Percentiles rank a stretch among this genome's conserved stretches.
phyloP scores from a whole-genome alignment of 2,113 vertebrate species.

The Ptychochromis oligacanthus region DNA sequence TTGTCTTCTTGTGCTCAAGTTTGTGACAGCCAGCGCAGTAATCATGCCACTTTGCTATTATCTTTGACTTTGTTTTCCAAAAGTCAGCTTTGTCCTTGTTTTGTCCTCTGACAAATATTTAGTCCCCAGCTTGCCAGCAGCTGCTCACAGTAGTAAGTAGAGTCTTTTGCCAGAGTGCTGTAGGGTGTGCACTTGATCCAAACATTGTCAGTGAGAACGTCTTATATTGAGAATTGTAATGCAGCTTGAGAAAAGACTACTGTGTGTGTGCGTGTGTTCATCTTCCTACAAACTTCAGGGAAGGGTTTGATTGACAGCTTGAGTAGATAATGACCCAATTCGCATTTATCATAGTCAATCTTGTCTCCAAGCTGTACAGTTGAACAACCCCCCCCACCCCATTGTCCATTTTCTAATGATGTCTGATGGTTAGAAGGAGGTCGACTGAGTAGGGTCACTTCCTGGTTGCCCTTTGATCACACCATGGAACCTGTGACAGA shows the following conservation, averaged over 20 bases:
- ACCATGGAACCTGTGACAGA: slow-evolving; percentile 20
- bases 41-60: not conserved
- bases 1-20: not conserved
- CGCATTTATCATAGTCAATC: not conserved
- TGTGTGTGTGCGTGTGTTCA: not conserved
- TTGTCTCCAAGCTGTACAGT: not conserved
- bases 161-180: slow-evolving; percentile 20
- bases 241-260: not conserved
- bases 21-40: not conserved
- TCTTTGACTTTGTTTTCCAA: not conserved
- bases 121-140: not conserved
- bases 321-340: slow-evolving; percentile 28
- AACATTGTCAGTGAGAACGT: not conserved
- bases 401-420: slow-evolving; percentile 13
- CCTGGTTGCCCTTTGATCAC: slow-evolving; percentile 20
- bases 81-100: slow-evolving; percentile 22
- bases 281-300: not conserved
- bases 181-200: not conserved
- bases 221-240: slow-evolving; percentile 11
- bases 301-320: slow-evolving; percentile 37
- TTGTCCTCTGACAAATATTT: slow-evolving; percentile 23
- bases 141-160: not conserved
- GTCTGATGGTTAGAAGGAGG: slow-evolving; percentile 26
- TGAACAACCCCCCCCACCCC: not conserved
- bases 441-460: slow-evolving; percentile 27